phyloP scores from a whole-genome alignment of 2,888 invertebrate species.

The Diplazon laetatorius region DNA sequence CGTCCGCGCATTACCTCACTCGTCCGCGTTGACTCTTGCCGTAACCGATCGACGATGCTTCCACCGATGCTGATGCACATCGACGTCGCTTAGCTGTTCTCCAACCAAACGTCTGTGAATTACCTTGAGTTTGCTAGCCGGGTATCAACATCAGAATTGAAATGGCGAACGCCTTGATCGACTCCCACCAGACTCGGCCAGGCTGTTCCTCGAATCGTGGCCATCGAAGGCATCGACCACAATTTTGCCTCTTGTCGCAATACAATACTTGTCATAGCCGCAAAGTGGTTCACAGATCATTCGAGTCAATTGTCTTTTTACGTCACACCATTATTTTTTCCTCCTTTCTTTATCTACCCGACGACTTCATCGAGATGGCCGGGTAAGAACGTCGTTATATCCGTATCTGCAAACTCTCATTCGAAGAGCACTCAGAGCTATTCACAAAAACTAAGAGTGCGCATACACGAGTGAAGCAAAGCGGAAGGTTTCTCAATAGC shows the following conservation, averaged over 20 bases:
- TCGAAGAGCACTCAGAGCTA: conserved; percentile 17
- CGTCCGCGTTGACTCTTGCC: conserved; percentile 55
- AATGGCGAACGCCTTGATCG: not conserved
- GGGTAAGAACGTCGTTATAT: not conserved
- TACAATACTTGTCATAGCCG: too few relatives aligned
- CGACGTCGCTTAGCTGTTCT: too few relatives aligned
- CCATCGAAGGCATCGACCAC: too few relatives aligned
- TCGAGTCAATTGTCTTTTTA: too few relatives aligned
- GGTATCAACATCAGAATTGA: conserved; percentile 4
- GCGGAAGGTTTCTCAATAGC: conserved; percentile 23
- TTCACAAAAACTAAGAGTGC: conserved; percentile 39
- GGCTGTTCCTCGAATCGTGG: too few relatives aligned
- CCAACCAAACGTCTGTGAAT: conserved; percentile 45
- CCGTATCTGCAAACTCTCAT: conserved; percentile 15
- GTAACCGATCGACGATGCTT: conserved; percentile 41
- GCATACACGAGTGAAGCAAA: conserved; percentile 5
- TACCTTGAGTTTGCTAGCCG: conserved; percentile 30
- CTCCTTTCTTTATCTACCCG: too few relatives aligned
- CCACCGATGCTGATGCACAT: conserved; percentile 14
- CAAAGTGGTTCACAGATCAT: too few relatives aligned
- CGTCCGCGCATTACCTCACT: conserved; percentile 24
- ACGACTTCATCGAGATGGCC: not conserved
- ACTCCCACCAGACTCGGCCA: too few relatives aligned
- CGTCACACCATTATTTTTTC: too few relatives aligned
- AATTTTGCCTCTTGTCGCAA: too few relatives aligned